These are phyloP conservation scores for Hydraecia micacea DNA, from an alignment of 2,888 invertebrate species.

Conservation along the genomic window DNA sequence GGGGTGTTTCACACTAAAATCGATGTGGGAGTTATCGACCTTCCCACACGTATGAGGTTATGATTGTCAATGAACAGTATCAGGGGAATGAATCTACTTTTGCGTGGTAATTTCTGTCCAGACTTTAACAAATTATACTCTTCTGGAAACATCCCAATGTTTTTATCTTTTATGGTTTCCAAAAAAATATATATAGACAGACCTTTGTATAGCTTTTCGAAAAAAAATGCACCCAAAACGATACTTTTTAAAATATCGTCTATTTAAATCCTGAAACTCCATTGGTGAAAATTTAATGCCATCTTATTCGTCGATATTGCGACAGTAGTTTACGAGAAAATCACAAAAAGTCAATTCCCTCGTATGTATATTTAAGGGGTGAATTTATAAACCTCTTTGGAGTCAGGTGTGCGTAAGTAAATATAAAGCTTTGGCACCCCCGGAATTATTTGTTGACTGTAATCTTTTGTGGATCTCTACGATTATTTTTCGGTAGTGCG, in stretches of 20 bases:
- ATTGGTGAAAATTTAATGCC: slow-evolving; percentile 39
- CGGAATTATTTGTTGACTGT: slow-evolving; percentile 56
- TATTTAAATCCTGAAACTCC: not conserved
- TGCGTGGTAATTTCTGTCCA: not conserved
- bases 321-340: slow-evolving; percentile 43
- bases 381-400: slow-evolving; percentile 55
- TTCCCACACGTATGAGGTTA: not conserved
- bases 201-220: not conserved
- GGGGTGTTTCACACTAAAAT: not conserved
- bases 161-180: not conserved
- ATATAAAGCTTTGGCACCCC: slow-evolving; percentile 47
- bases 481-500: not conserved
- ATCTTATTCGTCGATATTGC: slow-evolving; percentile 30
- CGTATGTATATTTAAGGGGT: slow-evolving; percentile 57
- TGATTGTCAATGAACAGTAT: not conserved
- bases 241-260: not conserved
- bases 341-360: slow-evolving; percentile 50
- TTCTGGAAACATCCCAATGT: not conserved
- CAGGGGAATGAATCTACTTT: not conserved
- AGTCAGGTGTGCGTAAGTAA: slow-evolving; percentile 60
- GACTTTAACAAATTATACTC: not conserved
- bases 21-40: not conserved
- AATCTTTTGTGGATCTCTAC: slow-evolving; percentile 39
- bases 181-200: not conserved
- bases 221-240: not conserved